These are phyloP conservation scores for Eriocheir sinensis DNA, from an alignment of 1,140 invertebrate species.

Conservation along the genomic window DNA sequence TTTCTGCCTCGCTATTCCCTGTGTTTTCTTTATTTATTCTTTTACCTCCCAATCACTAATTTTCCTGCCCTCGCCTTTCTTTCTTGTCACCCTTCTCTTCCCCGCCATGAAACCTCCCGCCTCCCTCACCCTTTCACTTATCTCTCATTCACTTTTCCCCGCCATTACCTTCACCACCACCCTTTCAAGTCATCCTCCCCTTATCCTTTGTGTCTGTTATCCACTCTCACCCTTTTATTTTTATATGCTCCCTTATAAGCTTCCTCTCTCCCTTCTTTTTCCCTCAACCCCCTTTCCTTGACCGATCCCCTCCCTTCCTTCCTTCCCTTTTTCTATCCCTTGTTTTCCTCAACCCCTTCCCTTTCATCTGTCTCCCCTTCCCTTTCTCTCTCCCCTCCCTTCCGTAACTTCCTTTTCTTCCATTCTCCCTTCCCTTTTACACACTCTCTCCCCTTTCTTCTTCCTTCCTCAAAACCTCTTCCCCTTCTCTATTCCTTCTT, in stretches of 20 bases:
- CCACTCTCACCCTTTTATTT: too few species aligned
- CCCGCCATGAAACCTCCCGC: not conserved
- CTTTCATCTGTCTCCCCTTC: not conserved
- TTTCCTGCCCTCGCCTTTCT: not conserved
- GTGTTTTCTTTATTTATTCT: not conserved
- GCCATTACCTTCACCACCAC: not conserved
- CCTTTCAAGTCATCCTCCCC: not conserved
- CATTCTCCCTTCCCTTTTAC: not conserved
- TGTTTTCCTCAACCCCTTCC: not conserved
- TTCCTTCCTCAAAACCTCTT: not conserved
- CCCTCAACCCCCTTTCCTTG: not conserved
- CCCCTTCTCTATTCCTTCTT: not conserved
- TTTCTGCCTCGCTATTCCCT: not conserved
- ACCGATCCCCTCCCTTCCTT: not conserved
- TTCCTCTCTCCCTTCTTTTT: not conserved
- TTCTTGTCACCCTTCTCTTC: not conserved
- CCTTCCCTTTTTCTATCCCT: not conserved
- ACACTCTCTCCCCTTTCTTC: constrained; percentile 10
- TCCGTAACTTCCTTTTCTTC: not conserved
- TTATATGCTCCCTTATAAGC: too few species aligned
- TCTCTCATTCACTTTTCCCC: not conserved
- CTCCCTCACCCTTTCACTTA: not conserved
- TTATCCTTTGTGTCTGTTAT: too few species aligned
- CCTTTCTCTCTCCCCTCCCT: not conserved
- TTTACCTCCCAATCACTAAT: not conserved